Conservation (phyloP, 2,888 invertebrate species). For the Perithous albicinctus region DNA sequence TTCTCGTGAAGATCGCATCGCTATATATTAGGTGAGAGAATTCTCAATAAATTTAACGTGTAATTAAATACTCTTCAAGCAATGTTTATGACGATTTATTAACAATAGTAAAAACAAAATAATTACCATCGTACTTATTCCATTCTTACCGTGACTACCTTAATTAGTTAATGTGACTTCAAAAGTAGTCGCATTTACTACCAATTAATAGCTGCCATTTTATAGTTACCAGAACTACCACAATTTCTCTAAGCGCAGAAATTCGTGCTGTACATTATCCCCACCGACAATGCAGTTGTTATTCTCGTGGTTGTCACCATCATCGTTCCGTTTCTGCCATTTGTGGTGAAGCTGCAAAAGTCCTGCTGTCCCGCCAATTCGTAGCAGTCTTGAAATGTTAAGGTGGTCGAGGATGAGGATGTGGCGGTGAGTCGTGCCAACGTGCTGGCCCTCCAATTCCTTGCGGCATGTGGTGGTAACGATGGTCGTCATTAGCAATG, state of each 20-base stretch:
- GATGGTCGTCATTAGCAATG: slow-evolving; percentile 83
- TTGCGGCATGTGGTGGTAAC: slow-evolving; percentile 80
- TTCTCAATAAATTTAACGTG: no score
- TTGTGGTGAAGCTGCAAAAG: slow-evolving; percentile 33
- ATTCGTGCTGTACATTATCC: slow-evolving; percentile 2
- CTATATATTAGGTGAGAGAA: no score
- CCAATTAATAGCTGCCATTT: no score
- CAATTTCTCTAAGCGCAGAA: not conserved
- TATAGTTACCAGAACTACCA: no score
- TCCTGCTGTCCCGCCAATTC: slow-evolving; percentile 25
- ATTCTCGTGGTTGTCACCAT: slow-evolving; percentile 40
- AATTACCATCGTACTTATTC: no score
- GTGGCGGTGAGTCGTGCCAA: slow-evolving; percentile 8
- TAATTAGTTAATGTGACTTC: no score
- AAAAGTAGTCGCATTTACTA: no score
- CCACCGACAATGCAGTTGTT: slow-evolving; percentile 11
- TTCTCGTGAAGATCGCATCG: no score
- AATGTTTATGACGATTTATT: no score
- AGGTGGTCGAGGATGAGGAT: slow-evolving; percentile 29
- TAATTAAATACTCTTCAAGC: no score
- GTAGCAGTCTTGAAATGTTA: slow-evolving; percentile 33
- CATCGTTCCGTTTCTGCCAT: slow-evolving; percentile 26
- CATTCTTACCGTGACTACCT: no score
- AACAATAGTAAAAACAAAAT: no score
- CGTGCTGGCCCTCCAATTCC: not conserved